phyloP scores from a whole-genome alignment of 2,113 vertebrate species.

The Gambusia affinis region DNA sequence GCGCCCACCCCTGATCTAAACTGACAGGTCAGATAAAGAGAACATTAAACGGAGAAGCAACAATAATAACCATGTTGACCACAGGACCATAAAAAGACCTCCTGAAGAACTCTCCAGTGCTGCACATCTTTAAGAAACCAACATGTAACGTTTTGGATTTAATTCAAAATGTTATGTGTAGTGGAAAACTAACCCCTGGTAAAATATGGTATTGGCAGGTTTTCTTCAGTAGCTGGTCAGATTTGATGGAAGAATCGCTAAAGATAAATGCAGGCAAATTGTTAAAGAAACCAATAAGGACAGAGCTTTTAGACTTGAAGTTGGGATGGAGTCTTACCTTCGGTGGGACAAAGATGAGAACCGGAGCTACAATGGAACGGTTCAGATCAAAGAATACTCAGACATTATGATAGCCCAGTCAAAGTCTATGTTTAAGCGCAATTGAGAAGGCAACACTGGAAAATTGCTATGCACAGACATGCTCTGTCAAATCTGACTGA shows the following conservation, averaged over 20 bases:
- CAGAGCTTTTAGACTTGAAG: background rate
- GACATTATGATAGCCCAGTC: no score
- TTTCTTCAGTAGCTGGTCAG: background rate
- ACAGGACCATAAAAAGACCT: no score
- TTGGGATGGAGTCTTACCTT: background rate
- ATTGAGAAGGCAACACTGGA: background rate
- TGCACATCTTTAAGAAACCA: no score
- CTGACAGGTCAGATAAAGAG: background rate
- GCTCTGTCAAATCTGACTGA: background rate
- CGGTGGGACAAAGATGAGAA: background rate
- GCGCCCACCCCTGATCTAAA: background rate
- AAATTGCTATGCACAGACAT: background rate
- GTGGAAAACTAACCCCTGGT: background rate
- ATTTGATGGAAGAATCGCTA: background rate
- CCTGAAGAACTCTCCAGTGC: no score
- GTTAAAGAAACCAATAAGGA: background rate
- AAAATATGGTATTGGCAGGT: no score
- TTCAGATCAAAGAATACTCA: background rate
- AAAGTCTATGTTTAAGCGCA: background rate
- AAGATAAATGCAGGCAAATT: background rate
- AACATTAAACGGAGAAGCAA: background rate
- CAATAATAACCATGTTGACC: background rate
- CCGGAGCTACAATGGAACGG: background rate
- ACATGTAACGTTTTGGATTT: background rate
- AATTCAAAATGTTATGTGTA: background rate